phyloP scores from a whole-genome alignment of 1,140 invertebrate genomes.

The Drosophila pruinosa region DNA sequence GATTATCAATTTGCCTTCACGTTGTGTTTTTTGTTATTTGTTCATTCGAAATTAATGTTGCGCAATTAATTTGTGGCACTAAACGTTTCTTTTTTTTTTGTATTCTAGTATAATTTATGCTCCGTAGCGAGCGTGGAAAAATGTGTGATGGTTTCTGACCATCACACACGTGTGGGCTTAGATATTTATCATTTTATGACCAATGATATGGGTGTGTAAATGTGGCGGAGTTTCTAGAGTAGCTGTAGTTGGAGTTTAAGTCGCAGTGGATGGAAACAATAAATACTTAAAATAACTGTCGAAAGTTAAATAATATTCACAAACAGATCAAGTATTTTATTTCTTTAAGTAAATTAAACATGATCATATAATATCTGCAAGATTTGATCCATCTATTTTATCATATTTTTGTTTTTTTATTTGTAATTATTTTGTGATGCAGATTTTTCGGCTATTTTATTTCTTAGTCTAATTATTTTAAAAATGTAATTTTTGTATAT shows the following conservation, averaged over 20 bases:
- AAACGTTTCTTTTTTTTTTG: constrained; percentile 53
- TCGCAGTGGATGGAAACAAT: not conserved
- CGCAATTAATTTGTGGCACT: constrained; percentile 77
- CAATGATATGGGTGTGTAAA: constrained; percentile 37
- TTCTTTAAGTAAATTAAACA: no score
- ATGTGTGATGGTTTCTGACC: constrained; percentile 46
- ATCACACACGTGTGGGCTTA: constrained; percentile 50
- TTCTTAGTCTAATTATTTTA: not conserved
- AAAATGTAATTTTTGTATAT: not conserved
- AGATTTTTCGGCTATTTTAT: no score
- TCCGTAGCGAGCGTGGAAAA: constrained; percentile 43
- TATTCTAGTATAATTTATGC: constrained; percentile 52
- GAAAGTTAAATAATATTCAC: no score
- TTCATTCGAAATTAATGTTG: constrained; percentile 58
- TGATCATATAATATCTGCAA: no score
- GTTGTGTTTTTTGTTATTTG: constrained; percentile 9
- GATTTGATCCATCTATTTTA: no score
- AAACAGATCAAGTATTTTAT: no score
- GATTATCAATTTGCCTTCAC: constrained; percentile 72
- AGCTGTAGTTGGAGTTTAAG: not conserved
- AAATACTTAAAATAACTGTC: no score
- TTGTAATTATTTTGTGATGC: no score
- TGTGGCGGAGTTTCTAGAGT: constrained; percentile 20
- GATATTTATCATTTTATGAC: constrained; percentile 31
- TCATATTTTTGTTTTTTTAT: no score